Evolutionary conservation across 2,888 invertebrate species (phyloP), one percentile per base, ranked within the genome.

Genomic region (Masnerella sp.): DNA sequence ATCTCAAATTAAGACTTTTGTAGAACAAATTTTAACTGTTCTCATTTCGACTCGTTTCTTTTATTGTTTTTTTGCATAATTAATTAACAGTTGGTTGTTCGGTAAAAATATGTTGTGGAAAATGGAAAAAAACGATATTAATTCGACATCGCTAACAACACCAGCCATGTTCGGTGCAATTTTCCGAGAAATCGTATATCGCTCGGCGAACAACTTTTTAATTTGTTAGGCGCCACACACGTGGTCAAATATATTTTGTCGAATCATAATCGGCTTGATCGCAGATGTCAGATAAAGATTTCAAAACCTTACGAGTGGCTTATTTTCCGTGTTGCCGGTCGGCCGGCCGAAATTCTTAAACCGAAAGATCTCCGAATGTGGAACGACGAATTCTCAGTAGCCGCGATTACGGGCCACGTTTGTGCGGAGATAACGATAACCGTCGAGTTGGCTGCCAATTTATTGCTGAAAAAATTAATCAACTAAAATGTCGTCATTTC

Each of bases 401-500:
- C 74, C 18, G 69, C 65, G 76, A 69, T 67, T 64, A 59, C 70
- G 47, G 67, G 59, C 69, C 51, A 69, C 69, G 61, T 67, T 74
- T 69, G 71, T 58, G 62, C 43, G 30, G 58, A 76, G 76, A 77
- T 77, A 74, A 67, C 74, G 74, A 74, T 74, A 74, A 74, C 64
- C 67, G 45, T 18, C 38, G 49, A 67, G 67, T 72, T 51, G 74
- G 43, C 36, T 54, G 65, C 65, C 54, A 72, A 75, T 75, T 71
- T 75, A 58, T 70, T 61, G 47, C 51, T 40, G 59, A 25, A 70
- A 20, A 42, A 62, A 65, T 65, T 69, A 64, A 69, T 74, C 70
- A 69, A 43, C 49, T 64, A 32, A 43, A 73, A 59, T 56, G 64
- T 62, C 74, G 69, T 64, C 69, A 61, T 70, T 25, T n/a, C n/a